Evolutionary conservation across 1,140 invertebrate genomes (phyloP), one percentile per base, ranked within the genome.

Genomic region (Drosophila ficusphila): DNA sequence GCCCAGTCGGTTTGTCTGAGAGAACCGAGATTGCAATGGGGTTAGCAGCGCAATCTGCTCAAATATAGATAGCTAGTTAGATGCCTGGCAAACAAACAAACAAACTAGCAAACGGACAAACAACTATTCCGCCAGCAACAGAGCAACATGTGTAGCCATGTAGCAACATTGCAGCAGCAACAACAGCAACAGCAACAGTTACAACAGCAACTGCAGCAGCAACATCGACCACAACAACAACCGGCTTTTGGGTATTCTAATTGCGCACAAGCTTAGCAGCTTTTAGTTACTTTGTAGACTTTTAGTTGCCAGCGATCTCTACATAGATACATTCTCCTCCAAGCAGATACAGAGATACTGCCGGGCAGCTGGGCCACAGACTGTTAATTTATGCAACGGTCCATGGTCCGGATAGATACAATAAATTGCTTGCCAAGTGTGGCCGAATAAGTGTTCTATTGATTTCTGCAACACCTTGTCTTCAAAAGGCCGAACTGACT

Each of bases 31-130:
- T 89, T 76, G 82, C 82, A 88, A 82, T 88, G 82, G 56, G 82
- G 82, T 88, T 88, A 88, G 82, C 82, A 60, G 82, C 82, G 82
- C 82, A 88, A 88, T 86, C 82, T 86, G 82, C 77, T 88, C 82
- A 86, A 86, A 88, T 86, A 86, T 86, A 86, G 82, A 86, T 88
- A 82, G 82, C 82, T 86, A 85, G 82, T 82, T 86, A 86, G 82
- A 76, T 67, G 73, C 53, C 61, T 54, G 62, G 51, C 57, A 68
- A 52, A 58, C 56, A 53, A 54, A 72, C 67, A 36, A 67, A 57
- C 69, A 19, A 46, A 47, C 33, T 31, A 16, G 39, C 62, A 21
- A 34, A 36, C 58, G 38, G 34, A 49, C 52, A 52, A 47, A 38
- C 42, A 52, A 54, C 54, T 72, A 62, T 46, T 58, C 60, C 53